Evolutionary conservation across 2,113 vertebrate genomes (phyloP).

Genomic region (Tachycineta bicolor): DNA sequence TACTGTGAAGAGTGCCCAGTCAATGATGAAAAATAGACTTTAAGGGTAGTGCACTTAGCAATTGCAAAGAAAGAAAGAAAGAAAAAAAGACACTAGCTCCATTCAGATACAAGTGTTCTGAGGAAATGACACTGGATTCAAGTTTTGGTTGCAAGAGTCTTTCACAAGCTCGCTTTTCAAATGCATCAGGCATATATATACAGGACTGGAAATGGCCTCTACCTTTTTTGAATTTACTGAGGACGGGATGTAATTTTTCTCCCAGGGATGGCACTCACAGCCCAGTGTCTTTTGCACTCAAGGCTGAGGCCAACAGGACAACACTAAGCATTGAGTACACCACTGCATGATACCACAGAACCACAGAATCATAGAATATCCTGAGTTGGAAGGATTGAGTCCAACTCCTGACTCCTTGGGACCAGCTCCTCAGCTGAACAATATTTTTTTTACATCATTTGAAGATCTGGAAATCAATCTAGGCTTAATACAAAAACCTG

Average conservation of each 20-base stretch:
- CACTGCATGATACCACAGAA: not conserved
- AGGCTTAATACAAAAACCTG: not conserved
- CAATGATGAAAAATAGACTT: slow-evolving; percentile 68
- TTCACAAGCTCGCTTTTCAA: slow-evolving; percentile 27
- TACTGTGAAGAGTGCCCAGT: slow-evolving; percentile 66
- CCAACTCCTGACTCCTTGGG: not conserved
- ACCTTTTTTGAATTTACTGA: not conserved
- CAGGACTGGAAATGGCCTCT: slow-evolving; percentile 9
- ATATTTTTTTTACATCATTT: not conserved
- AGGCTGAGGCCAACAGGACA: not conserved
- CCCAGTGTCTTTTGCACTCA: not conserved
- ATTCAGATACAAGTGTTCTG: not conserved
- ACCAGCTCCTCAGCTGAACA: not conserved
- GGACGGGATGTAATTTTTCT: not conserved
- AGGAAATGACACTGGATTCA: slow-evolving; percentile 49
- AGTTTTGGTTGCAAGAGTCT: slow-evolving; percentile 42
- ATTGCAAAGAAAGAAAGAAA: slow-evolving; percentile 6
- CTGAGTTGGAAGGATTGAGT: not conserved
- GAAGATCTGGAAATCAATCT: not conserved
- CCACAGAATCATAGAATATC: not conserved
- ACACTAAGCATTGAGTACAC: not conserved
- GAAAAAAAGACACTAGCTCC: slow-evolving; percentile 16
- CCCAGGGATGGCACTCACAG: not conserved
- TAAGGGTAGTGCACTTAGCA: slow-evolving; percentile 65
- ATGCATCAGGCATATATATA: not conserved